These are phyloP conservation scores for Brachyrhaphis roseni DNA, from an alignment of 2,797 vertebrate species.

Conservation along the genomic window DNA sequence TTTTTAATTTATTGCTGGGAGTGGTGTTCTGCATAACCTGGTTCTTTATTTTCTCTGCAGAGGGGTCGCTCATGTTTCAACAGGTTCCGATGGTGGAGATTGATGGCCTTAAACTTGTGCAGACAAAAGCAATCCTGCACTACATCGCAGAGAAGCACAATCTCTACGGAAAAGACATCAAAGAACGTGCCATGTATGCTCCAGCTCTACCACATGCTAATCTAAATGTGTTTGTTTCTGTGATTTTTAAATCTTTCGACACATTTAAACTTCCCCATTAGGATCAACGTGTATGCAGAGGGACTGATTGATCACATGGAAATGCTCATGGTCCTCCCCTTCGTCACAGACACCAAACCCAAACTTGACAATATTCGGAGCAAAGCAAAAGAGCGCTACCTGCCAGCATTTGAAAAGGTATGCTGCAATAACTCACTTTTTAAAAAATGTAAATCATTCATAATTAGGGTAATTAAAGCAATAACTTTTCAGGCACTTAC, in stretches of 20 bases:
- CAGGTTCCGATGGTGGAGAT: constrained; percentile 82
- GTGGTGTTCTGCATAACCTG: neutral
- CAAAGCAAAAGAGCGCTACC: constrained; percentile 82
- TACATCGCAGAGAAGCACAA: constrained; percentile 84
- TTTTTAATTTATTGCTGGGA: neutral
- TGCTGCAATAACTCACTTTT: constrained; percentile 60
- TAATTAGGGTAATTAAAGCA: neutral
- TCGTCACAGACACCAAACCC: constrained; percentile 65
- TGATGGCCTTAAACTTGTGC: constrained; percentile 82
- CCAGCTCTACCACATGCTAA: neutral
- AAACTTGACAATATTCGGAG: constrained; percentile 76
- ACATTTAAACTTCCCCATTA: constrained; percentile 46
- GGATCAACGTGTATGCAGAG: constrained; percentile 91
- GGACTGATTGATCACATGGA: constrained; percentile 84
- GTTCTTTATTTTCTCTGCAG: constrained; percentile 62
- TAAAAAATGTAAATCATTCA: neutral
- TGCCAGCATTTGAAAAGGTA: constrained; percentile 91
- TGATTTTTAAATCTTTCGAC: neutral
- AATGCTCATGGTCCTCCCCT: constrained; percentile 76
- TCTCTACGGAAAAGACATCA: constrained; percentile 76
- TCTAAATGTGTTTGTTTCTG: neutral
- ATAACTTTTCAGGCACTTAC: constrained; percentile 77
- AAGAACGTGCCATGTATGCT: constrained; percentile 83
- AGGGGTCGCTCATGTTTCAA: constrained; percentile 81
- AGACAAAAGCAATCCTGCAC: constrained; percentile 84